Base-by-base conservation (phyloP, 2,888 invertebrate species). In the Anticlea derivata region DNA sequence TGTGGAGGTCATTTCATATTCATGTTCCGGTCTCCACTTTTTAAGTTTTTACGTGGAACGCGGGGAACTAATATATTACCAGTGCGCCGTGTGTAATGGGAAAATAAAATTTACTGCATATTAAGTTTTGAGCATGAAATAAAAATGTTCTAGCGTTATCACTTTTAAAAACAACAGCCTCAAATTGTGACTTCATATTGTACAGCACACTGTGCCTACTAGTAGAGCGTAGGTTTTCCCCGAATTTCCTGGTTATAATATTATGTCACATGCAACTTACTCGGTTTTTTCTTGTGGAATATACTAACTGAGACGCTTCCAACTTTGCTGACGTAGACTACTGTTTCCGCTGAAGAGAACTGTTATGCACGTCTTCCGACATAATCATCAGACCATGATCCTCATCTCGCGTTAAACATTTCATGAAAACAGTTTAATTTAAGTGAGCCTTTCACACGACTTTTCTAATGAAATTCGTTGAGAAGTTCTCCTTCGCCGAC, bases 1-100 rank as follows among this genome's bases (percentile, higher is more conserved):
- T 65, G 62, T 65, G 60, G 61, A 65, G 65, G 60, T 69, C 56
- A 64, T 68, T 70, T 64, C 62, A 65, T 64, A 70, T 70, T 68
- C 66, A 61, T 68, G 60, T 61, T 63, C 58, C 58, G 58, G 47
- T 53, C 50, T 56, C 52, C 39, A 48, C 37, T 57, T 57, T 58
- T 56, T 48, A 56, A 49, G 47, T 56, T 60, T 55, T 60, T 56
- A 54, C 49, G 50, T 48, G 39, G 29, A 50, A 37, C 51, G 34
- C 29, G 22, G 40, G 39, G 40, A 51, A 50, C 55, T 50, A 40
- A 54, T 56, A 56, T 54, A 61, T 55, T 50, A 37, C 33, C 50
- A 48, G 57, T 46, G 35, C 43, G 30, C 31, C 34, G 33, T 41
- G 30, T 26, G 10, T 44, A 48, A 40, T 55, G 23, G 11, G 12